Conservation (phyloP, 2,113 vertebrate species). For the Todiramphus saurophagus region DNA sequence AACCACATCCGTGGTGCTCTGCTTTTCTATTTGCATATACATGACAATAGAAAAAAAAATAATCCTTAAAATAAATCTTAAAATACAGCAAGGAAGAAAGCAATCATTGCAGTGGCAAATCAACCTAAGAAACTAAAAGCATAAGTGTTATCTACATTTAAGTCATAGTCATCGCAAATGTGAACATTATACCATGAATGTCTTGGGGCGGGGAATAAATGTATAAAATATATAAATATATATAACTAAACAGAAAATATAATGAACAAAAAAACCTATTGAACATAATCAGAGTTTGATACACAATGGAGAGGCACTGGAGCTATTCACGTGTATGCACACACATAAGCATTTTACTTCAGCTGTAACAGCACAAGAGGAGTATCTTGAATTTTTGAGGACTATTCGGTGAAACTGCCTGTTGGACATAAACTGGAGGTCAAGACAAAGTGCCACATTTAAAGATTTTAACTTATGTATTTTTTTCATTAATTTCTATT, state of each 20-base stretch:
- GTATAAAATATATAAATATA: neutral
- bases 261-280: neutral
- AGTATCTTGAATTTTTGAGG: conserved; percentile 8
- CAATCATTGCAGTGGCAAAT: neutral
- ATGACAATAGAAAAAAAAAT: neutral
- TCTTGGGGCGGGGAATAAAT: neutral
- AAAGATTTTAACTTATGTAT: neutral
- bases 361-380: neutral
- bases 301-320: neutral
- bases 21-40: neutral
- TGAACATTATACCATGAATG: neutral
- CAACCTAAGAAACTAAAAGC: neutral
- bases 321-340: neutral
- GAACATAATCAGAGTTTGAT: neutral
- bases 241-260: neutral
- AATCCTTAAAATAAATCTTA: neutral
- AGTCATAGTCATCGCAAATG: neutral
- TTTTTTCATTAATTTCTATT: neutral
- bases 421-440: neutral
- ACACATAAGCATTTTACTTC: neutral
- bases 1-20: neutral
- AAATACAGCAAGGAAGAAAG: neutral
- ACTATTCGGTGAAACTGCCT: neutral
- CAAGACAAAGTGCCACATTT: neutral
- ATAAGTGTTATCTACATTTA: neutral